Evolutionary conservation across 2,797 vertebrate genomes (phyloP), one percentile per base, ranked within the genome.

Genomic region (Urocyon cinereoargenteus): DNA sequence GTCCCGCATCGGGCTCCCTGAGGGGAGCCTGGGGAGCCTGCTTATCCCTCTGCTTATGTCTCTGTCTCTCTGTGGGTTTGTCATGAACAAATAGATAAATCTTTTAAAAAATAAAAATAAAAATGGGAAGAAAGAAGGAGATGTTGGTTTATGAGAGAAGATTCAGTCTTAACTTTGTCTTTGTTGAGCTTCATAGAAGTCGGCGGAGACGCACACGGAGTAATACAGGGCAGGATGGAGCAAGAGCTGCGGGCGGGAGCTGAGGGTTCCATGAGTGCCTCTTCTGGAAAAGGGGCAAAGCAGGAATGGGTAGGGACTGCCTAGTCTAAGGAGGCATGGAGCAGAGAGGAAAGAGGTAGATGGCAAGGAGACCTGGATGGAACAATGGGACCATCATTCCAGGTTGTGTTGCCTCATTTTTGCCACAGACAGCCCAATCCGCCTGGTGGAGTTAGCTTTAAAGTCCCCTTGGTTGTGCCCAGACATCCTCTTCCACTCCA

Each of bases 111-210:
- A 45, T 45, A 40, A 40, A 40, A 40, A 40, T 59, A 31, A 45
- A 93, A 57, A 94, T 18, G 62, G 73, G 68, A 51, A 97, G 51
- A 51, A 55, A 92, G 57, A 90, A 79, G 19, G 83, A 91, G 31
- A 81, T 34, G 5, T 36, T 79, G 36, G 28, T 24, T 68, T 77
- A 36, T 66, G 70, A 86, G 49, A 94, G 61, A 34, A 82, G 51
- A 70, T 70, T 5, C 15, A 22, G 18, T 19, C 31, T 49, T 93
- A 45, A 13, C 66, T 92, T 94, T 81, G 18, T 31, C 18, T 61
- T 73, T 68, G 8, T 13, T 77, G 75, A 84, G 36, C 36, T 77
- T 89, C 34, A 68, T 3, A 49, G 70, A 90, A 84, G 45, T n/a
- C 83, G 68, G 61, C 26, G 16, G 49, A 36, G 26, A 82, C 18